A percentile compares a stretch with the other conserved stretches of the same genome.
Conservation (phyloP, 2,888 invertebrate species). For the Volucella inflata region DNA sequence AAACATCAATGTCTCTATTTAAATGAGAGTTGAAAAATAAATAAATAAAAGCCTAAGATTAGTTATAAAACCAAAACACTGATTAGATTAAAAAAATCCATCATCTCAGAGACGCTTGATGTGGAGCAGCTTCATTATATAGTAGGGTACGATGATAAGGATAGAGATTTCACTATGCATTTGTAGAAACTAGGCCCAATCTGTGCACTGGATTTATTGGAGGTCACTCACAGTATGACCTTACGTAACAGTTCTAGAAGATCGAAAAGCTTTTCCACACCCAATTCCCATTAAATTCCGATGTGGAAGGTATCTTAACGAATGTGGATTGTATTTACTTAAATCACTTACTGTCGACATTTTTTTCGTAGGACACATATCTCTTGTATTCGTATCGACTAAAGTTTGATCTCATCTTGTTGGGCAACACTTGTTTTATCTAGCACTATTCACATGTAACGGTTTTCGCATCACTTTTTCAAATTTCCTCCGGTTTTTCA, state of each 20-base stretch:
- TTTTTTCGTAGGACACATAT: slow-evolving; percentile 82
- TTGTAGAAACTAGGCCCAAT: slow-evolving; percentile 2
- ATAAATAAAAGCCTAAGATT: slow-evolving; percentile 14
- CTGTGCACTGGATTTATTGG: background rate
- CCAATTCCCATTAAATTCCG: background rate
- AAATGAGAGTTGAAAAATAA: slow-evolving; percentile 1
- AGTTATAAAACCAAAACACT: slow-evolving; percentile 33
- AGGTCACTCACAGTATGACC: slow-evolving; percentile 2
- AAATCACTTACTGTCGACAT: slow-evolving; percentile 78
- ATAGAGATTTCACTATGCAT: background rate
- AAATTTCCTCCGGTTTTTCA: background rate
- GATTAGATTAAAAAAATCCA: slow-evolving; percentile 50
- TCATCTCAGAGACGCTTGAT: slow-evolving; percentile 8
- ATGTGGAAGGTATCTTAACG: slow-evolving; percentile 73
- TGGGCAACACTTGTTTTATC: background rate
- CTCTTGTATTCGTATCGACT: slow-evolving; percentile 80
- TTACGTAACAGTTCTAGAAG: slow-evolving; percentile 63
- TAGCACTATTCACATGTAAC: slow-evolving; percentile 21
- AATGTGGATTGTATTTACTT: background rate
- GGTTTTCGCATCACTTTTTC: slow-evolving; percentile 55
- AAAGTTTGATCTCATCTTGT: slow-evolving; percentile 80
- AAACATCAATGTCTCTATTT: slow-evolving; percentile 10
- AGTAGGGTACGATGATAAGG: slow-evolving; percentile 23
- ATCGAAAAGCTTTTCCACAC: slow-evolving; percentile 37
- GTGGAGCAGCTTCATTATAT: slow-evolving; percentile 12